Evolutionary conservation across 1,140 invertebrate genomes (phyloP), one percentile per base, ranked within the genome.

Genomic region (Nymphalis io): DNA sequence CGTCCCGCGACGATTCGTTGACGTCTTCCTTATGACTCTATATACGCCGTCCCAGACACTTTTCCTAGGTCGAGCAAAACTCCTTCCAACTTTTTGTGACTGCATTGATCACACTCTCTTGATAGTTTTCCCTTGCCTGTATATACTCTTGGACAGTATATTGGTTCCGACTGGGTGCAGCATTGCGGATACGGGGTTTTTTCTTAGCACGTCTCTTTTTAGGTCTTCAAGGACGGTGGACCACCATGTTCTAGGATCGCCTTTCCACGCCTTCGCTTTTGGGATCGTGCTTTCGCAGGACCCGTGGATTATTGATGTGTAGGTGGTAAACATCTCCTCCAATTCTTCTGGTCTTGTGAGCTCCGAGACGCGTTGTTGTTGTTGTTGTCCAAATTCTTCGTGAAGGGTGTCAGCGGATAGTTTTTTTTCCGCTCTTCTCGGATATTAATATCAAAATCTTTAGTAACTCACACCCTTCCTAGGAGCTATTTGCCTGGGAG

Each of bases 21-120:
- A 38, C 6, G 69, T 74, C 39, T 65, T 63, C 3, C 72, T 60
- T 6, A 75, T 40, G 1, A 75, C 66, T 21, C 76, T 73, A 44
- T 76, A 74, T 15, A 79, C 66, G 1, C 66, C 65, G 23, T 80
- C 76, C 76, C 79, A 78, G 39, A 80, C 62, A 21, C 69, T 74
- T 40, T 80, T 81, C 71, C 60, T 78, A 76, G 5, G 44, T 71
- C 5, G 66, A 23, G 44, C 75, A 81, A 39, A 81, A 81, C 11
- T 79, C 72, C 40, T 74, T 81, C 79, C 76, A 81, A 44, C 72
- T 79, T 8, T 68, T n/a, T 0, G 64, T 76, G 46, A 68, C 60
- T 0, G 73, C 71, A 3, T 72, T 51, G 20, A n/a, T n/a, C 15
- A 16, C 3, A 57, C 57, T 53, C 4, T 15, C 0, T 61, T 48